Conservation (phyloP, 2,888 invertebrate species). For the Cyclophora punctaria region DNA sequence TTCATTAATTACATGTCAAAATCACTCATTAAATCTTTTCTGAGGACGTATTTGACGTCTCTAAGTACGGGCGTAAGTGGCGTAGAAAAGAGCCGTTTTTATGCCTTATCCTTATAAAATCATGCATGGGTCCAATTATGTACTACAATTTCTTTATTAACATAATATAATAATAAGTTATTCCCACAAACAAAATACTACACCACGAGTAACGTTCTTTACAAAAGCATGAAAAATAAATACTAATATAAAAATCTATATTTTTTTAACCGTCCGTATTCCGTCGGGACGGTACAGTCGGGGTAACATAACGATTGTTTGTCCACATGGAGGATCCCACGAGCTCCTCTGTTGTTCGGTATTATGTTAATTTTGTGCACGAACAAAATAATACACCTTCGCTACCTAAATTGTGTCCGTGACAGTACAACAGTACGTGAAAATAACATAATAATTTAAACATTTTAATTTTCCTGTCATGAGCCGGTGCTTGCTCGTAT, state of each 20-base stretch:
- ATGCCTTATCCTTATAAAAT: too few species aligned
- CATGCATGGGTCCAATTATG: too few species aligned
- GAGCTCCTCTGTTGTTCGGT: conserved; percentile 48
- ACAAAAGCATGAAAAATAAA: conserved; percentile 2
- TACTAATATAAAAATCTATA: conserved; percentile 23
- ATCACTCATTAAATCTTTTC: too few species aligned
- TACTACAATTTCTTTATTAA: too few species aligned
- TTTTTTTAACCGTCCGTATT: conserved; percentile 16
- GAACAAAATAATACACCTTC: conserved; percentile 22
- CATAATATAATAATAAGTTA: too few species aligned
- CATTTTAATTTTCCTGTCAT: background rate
- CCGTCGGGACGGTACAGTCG: conserved; percentile 20
- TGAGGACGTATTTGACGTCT: too few species aligned
- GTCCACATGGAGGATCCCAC: conserved; percentile 61
- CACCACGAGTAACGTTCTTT: background rate
- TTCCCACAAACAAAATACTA: conserved; percentile 2
- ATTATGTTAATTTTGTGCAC: conserved; percentile 61
- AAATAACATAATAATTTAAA: conserved; percentile 22
- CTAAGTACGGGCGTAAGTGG: too few species aligned
- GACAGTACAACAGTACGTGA: conserved; percentile 25
- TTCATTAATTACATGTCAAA: too few species aligned
- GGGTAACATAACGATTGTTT: conserved; percentile 40
- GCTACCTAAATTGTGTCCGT: conserved; percentile 41
- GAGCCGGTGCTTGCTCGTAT: background rate
- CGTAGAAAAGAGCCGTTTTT: too few species aligned